A percentile compares a stretch with the other conserved stretches of the same genome.
These are phyloP conservation scores for Meloidogyne floridensis DNA, from an alignment of 1,140 invertebrate species.

Conservation along the genomic window DNA sequence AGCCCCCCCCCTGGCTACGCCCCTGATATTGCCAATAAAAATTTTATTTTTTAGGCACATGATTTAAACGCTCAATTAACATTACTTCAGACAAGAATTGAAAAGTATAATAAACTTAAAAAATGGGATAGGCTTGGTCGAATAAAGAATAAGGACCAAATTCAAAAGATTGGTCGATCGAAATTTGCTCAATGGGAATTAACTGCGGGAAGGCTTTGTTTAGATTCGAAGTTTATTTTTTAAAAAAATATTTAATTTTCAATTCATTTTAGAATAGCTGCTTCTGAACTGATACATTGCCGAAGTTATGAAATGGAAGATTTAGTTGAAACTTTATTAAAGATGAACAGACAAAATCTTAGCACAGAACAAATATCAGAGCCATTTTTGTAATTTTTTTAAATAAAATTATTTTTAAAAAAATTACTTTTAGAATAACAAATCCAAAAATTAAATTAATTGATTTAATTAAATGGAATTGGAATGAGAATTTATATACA, in stretches of 20 bases:
- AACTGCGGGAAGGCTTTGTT: conserved; percentile 49
- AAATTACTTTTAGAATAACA: conserved; percentile 22
- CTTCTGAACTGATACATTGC: conserved; percentile 40
- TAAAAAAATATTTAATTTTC: background rate
- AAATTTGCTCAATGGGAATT: conserved; percentile 51
- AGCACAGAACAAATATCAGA: conserved; percentile 41
- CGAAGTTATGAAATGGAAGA: conserved; percentile 52
- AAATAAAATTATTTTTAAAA: background rate
- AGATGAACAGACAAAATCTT: conserved; percentile 31
- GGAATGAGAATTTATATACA: conserved; percentile 46
- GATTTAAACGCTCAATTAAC: conserved; percentile 41
- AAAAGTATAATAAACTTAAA: conserved; percentile 39
- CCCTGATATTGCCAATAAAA: background rate
- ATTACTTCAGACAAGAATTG: conserved; percentile 38
- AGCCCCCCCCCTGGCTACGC: too few species aligned
- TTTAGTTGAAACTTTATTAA: conserved; percentile 37
- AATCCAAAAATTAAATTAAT: conserved; percentile 30
- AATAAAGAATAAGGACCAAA: conserved; percentile 36
- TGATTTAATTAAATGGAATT: conserved; percentile 53
- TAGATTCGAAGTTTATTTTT: conserved; percentile 45
- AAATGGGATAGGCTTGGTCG: conserved; percentile 45
- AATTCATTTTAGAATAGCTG: conserved; percentile 43
- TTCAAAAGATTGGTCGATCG: conserved; percentile 30
- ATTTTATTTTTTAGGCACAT: conserved; percentile 30
- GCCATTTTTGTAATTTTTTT: conserved; percentile 42